These are phyloP conservation scores for Zenarchopterus dispar DNA, from an alignment of 2,797 vertebrate species.

Conservation along the genomic window DNA sequence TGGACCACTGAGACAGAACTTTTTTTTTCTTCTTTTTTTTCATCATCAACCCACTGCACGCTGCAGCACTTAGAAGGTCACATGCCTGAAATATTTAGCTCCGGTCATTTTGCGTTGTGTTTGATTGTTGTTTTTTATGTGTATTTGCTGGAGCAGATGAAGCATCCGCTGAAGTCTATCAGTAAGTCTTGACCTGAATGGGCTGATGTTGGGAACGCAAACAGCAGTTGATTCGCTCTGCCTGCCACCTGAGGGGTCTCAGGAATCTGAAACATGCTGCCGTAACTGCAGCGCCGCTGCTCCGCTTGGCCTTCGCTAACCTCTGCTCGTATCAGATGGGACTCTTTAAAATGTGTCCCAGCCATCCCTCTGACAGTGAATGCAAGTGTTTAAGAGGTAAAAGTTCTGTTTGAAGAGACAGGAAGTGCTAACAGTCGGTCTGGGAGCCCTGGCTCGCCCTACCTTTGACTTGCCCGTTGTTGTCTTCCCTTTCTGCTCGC, in stretches of 20 bases:
- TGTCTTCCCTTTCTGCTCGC: constrained; percentile 69
- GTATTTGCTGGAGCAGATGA: too few relatives aligned
- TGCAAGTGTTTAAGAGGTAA: constrained; percentile 42
- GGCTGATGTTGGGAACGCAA: constrained; percentile 51
- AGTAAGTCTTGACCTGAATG: constrained; percentile 17
- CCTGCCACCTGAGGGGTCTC: constrained; percentile 62
- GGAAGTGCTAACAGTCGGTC: constrained; percentile 61
- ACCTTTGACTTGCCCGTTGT: constrained; percentile 70
- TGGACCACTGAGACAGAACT: constrained; percentile 78
- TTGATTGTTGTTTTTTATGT: constrained; percentile 3
- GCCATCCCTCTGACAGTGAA: constrained; percentile 46
- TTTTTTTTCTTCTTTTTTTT: constrained; percentile 69
- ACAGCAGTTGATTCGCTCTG: constrained; percentile 49
- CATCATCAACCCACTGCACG: constrained; percentile 55
- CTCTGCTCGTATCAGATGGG: constrained; percentile 68
- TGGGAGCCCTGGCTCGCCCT: constrained; percentile 63
- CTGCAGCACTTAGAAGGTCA: constrained; percentile 64
- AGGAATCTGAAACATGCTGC: constrained; percentile 54
- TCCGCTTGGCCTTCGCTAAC: constrained; percentile 43
- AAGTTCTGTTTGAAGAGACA: constrained; percentile 47
- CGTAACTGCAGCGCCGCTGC: constrained; percentile 44
- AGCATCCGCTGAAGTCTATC: too few relatives aligned
- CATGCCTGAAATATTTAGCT: constrained; percentile 40
- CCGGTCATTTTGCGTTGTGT: constrained; percentile 29
- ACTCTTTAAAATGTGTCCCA: constrained; percentile 41